These are phyloP conservation scores for Scolanthus callimorphus DNA, from an alignment of 92 coral and sea anemone species.

Conservation along the genomic window DNA sequence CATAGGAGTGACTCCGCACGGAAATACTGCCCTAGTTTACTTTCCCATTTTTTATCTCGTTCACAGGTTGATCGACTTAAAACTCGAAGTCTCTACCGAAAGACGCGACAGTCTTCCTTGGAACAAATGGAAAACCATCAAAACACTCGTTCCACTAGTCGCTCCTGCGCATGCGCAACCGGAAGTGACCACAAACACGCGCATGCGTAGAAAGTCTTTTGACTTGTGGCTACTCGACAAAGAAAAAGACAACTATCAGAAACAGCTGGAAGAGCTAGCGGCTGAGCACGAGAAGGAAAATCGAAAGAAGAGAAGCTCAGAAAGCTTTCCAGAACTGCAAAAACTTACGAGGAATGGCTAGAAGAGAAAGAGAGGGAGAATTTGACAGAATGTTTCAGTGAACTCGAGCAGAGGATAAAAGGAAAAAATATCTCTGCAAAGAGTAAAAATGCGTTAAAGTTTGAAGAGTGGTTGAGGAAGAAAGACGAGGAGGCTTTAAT, in stretches of 20 bases:
- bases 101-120: slow-evolving; percentile 3
- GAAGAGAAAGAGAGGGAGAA: slow-evolving; percentile 5
- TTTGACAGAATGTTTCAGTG: not conserved
- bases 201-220: slow-evolving; percentile 5
- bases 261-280: not conserved
- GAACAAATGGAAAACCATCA: not conserved
- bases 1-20: no score
- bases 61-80: not conserved
- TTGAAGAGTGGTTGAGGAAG: slow-evolving; percentile 16
- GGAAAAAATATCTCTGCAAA: not conserved
- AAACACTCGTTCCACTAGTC: not conserved
- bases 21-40: not conserved
- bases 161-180: not conserved
- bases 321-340: slow-evolving; percentile 1
- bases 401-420: not conserved
- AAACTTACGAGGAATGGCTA: slow-evolving; percentile 15
- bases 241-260: slow-evolving; percentile 1
- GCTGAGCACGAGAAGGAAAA: slow-evolving; percentile 1
- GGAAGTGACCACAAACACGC: not conserved
- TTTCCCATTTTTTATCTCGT: not conserved
- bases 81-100: not conserved
- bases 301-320: slow-evolving; percentile 1
- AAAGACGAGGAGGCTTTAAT: slow-evolving; percentile 13
- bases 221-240: slow-evolving; percentile 13
- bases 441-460: slow-evolving; percentile 17